Base-by-base conservation (phyloP, 1,140 invertebrate genomes). In the Cyclina sinensis region DNA sequence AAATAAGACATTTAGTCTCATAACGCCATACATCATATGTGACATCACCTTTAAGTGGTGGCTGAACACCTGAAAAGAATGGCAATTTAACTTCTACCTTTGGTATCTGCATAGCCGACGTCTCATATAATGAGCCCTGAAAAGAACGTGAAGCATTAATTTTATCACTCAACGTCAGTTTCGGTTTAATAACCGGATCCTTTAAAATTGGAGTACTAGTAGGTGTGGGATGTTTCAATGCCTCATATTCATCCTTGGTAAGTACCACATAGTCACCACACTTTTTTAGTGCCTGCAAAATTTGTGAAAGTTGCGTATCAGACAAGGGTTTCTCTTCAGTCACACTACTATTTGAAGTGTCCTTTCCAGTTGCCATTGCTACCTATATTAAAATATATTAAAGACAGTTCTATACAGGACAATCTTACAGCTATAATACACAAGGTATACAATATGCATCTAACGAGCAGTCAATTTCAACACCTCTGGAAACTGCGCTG, bases 11-110 rank as follows among this genome's bases (percentile, higher is more conserved):
- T 35, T 30, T 65, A 11, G 5, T 35, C 16, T 65, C 59, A 65
- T 65, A 65, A 11, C 59, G n/a, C 59, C 59, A 65, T 14, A 65
- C 59, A 65, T 65, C 59, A 65, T 65, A 65, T 65, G n/a, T 65
- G n/a, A 65, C 59, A 65, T 65, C 59, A 65, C 59, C 59, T 30
- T 65, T 30, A 30, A 65, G 11, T 24, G 59, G n/a, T 35, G 59
- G n/a, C 21, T 57, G 54, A 11, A 2, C 27, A 30, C 59, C 27
- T 30, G n/a, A 30, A 30, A 65, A 65, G 27, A 65, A 65, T 18
- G 59, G 59, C 30, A 65, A 65, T 65, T 30, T 65, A 27, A 65
- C 4, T 24, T 65, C 59, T 4, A 65, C 11, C 11, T 35, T 65
- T 5, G 59, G 59, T 9, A 65, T 65, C 14, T 65, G 59, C n/a